Conservation (phyloP, 2,797 vertebrate genomes). For the Myotis planiceps region DNA sequence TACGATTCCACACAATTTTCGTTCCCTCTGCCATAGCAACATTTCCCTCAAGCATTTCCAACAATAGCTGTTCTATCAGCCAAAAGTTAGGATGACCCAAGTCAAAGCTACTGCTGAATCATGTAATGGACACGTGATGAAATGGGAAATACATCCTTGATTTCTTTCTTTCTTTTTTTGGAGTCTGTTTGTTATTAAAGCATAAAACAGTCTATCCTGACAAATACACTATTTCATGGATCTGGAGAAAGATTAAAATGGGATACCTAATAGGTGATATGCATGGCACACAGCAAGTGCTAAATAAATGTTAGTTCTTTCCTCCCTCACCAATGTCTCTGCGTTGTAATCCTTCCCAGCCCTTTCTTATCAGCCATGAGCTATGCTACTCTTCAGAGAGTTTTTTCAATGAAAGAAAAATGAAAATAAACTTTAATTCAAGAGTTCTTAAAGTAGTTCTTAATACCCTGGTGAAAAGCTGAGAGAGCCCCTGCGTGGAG, state of each 20-base stretch:
- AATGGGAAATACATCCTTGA: not conserved
- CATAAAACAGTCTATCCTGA: not conserved
- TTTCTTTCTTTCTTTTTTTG: not conserved
- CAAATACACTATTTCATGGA: not conserved
- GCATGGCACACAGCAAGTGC: not conserved
- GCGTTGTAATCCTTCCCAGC: not conserved
- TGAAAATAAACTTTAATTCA: conserved; percentile 25
- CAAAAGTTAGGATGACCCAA: not conserved
- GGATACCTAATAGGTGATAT: not conserved
- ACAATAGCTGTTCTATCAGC: not conserved
- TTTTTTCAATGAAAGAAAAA: conserved; percentile 29
- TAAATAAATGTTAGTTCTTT: not conserved
- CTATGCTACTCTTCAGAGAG: not conserved
- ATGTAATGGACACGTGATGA: not conserved
- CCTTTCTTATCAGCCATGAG: not conserved
- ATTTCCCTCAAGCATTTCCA: not conserved
- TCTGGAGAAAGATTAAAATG: not conserved
- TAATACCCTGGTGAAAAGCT: not conserved
- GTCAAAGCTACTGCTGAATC: not conserved
- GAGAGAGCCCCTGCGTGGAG: not conserved
- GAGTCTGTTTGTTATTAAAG: not conserved
- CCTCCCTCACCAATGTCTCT: not conserved
- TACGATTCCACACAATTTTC: not conserved
- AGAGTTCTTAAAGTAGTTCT: not conserved
- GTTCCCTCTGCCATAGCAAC: not conserved